These are phyloP conservation scores for Amphibalanus amphitrite DNA, from an alignment of 1,140 invertebrate species.

Conservation along the genomic window DNA sequence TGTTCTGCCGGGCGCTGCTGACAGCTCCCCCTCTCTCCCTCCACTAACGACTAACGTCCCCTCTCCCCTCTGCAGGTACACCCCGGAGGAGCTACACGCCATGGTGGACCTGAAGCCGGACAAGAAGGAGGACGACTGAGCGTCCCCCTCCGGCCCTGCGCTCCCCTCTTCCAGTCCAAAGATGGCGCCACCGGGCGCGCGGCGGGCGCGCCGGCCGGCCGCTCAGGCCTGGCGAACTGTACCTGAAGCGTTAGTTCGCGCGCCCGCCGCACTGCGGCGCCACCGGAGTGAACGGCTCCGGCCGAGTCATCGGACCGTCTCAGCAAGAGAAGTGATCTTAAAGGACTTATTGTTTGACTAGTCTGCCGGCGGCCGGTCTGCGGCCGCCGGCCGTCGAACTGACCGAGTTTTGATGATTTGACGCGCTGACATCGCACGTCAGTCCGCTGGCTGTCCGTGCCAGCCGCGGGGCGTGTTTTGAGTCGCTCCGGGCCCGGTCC, in stretches of 20 bases:
- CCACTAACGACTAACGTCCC: not conserved
- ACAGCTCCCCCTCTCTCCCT: not conserved
- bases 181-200: not conserved
- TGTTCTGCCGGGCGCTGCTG: no score
- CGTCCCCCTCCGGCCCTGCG: no score
- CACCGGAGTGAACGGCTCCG: not conserved
- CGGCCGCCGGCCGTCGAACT: no score
- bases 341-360: not conserved
- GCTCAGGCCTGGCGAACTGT: not conserved
- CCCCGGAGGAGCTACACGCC: conserved; percentile 74
- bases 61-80: conserved; percentile 45
- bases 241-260: not conserved
- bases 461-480: not conserved
- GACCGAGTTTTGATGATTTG: not conserved
- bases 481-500: not conserved
- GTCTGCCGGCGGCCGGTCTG: not conserved
- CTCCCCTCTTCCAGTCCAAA: not conserved
- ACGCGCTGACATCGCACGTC: not conserved
- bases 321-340: not conserved
- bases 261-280: no score
- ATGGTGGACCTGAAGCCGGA: conserved; percentile 88
- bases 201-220: no score
- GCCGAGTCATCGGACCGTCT: not conserved
- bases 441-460: not conserved
- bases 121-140: conserved; percentile 70